Percentiles rank a stretch among this genome's conserved stretches.
Evolutionary conservation across 2,888 invertebrate genomes (phyloP).

Genomic region (Therioaphis trifolii): DNA sequence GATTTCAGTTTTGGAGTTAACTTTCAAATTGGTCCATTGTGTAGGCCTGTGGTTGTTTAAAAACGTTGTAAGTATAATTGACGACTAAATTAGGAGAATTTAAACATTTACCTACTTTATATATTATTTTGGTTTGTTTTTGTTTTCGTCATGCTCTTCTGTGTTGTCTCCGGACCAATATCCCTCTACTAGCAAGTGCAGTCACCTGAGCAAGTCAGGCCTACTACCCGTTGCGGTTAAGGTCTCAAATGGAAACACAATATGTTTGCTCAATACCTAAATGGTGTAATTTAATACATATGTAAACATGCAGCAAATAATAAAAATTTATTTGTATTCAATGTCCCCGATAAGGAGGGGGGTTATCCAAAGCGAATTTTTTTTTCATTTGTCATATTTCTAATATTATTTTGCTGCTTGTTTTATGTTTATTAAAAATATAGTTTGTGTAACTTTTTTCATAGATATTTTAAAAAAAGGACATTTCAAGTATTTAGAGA

Average conservation of each 20-base stretch:
- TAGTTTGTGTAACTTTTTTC: conserved; percentile 47
- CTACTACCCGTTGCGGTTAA: conserved; percentile 67
- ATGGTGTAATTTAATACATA: conserved; percentile 54
- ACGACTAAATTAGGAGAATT: conserved; percentile 61
- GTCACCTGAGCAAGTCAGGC: conserved; percentile 66
- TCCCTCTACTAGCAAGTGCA: conserved; percentile 62
- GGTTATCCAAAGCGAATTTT: neutral
- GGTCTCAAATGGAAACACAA: conserved; percentile 65
- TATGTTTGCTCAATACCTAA: conserved; percentile 54
- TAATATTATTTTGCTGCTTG: conserved; percentile 43
- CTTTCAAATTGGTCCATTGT: conserved; percentile 55
- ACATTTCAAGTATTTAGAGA: conserved; percentile 3
- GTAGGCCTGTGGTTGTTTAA: conserved; percentile 55
- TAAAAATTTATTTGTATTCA: too few species aligned
- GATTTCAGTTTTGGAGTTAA: conserved; percentile 63
- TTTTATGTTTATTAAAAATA: conserved; percentile 31
- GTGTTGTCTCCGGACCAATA: conserved; percentile 67
- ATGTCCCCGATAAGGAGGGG: too few species aligned
- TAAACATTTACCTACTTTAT: conserved; percentile 56
- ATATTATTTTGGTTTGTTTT: conserved; percentile 63
- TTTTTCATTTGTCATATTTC: neutral
- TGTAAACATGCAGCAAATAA: conserved; percentile 55
- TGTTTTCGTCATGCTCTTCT: conserved; percentile 67
- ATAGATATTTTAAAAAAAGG: conserved; percentile 4
- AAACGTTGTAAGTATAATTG: conserved; percentile 60